Conservation (phyloP, 2,113 vertebrate species). For the Hassar affinis region DNA sequence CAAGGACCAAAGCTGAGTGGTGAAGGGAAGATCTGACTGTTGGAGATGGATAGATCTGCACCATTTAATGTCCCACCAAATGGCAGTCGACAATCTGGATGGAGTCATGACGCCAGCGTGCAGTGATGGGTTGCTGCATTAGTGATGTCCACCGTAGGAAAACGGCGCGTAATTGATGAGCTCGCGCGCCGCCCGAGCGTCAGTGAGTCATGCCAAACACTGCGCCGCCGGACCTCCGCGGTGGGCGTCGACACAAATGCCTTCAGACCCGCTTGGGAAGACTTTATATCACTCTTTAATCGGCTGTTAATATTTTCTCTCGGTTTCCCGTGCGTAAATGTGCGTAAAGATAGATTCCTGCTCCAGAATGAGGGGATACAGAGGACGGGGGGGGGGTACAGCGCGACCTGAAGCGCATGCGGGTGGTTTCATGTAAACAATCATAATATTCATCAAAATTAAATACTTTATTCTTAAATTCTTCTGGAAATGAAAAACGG, state of each 20-base stretch:
- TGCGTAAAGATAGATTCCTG: not conserved
- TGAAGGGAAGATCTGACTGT: not conserved
- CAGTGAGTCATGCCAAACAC: slow-evolving; percentile 9
- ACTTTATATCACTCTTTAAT: not conserved
- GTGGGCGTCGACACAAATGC: not conserved
- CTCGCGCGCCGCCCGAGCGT: not conserved
- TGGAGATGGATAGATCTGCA: not conserved
- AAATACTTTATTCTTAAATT: slow-evolving; percentile 38
- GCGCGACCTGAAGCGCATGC: not conserved
- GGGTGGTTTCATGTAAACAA: too few relatives aligned
- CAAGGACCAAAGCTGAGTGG: not conserved
- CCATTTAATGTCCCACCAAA: too few relatives aligned
- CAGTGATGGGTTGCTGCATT: slow-evolving; percentile 20
- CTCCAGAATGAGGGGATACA: too few relatives aligned
- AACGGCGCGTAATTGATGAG: slow-evolving; percentile 23
- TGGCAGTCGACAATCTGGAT: not conserved
- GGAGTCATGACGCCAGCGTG: not conserved
- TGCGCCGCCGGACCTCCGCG: not conserved
- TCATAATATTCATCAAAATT: not conserved
- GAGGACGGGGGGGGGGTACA: too few relatives aligned
- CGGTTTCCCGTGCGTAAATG: slow-evolving; percentile 1
- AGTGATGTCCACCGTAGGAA: slow-evolving; percentile 4
- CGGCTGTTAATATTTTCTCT: not conserved
- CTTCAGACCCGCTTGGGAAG: not conserved
- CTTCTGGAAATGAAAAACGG: slow-evolving; percentile 71